Conservation (phyloP, 1,140 invertebrate genomes). For the Apocrypta bakeri region DNA sequence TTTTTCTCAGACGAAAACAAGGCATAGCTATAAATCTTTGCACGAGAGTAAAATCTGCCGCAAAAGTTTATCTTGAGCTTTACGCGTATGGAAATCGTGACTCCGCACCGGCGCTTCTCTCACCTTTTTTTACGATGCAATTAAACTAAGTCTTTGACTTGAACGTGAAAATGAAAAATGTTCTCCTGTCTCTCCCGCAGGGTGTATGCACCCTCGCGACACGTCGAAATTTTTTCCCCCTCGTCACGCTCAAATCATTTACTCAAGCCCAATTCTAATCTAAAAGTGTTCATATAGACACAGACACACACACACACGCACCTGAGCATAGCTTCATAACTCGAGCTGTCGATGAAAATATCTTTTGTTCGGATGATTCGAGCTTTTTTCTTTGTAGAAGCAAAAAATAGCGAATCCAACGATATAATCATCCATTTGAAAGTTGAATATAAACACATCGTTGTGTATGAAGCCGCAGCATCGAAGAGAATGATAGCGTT, state of each 20-base stretch:
- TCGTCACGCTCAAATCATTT: background rate
- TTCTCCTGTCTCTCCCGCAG: background rate
- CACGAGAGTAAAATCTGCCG: background rate
- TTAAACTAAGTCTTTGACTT: slow-evolving; percentile 6
- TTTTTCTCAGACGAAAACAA: background rate
- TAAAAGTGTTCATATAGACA: background rate
- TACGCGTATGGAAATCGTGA: slow-evolving; percentile 23
- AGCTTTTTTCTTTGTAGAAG: too few species aligned
- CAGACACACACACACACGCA: too few species aligned
- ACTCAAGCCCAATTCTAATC: background rate
- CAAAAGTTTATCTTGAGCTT: slow-evolving; percentile 12
- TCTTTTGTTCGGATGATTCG: too few species aligned
- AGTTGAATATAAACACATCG: too few species aligned
- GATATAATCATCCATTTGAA: too few species aligned
- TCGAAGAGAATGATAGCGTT: too few species aligned
- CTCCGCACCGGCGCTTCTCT: background rate
- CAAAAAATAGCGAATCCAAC: too few species aligned
- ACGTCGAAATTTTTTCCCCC: background rate
- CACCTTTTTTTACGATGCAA: slow-evolving; percentile 16
- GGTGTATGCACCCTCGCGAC: background rate
- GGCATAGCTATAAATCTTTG: slow-evolving; percentile 4
- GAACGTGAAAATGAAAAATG: slow-evolving; percentile 2
- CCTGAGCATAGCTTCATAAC: background rate
- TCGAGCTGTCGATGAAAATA: background rate
- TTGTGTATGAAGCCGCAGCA: too few species aligned